phyloP scores from a whole-genome alignment of 1,140 invertebrate genomes.

The Gryon sp. region DNA sequence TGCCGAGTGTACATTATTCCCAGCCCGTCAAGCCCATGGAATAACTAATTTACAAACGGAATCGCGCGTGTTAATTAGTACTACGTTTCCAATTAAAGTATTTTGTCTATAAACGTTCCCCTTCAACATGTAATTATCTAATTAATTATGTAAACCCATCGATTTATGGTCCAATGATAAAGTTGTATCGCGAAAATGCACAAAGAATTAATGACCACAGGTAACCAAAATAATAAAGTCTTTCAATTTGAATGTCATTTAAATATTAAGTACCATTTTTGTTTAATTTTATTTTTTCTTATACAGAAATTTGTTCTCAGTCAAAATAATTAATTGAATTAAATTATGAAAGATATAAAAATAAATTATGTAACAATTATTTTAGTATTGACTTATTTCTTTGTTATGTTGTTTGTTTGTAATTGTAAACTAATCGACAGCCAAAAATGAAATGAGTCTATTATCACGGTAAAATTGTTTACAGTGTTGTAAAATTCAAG shows the following conservation, averaged over 20 bases:
- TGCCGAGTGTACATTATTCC: constrained; percentile 2
- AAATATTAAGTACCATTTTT: neutral
- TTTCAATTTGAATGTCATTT: constrained; percentile 15
- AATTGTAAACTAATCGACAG: too few relatives aligned
- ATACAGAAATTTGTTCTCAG: too few relatives aligned
- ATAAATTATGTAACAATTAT: too few relatives aligned
- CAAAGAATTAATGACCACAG: neutral
- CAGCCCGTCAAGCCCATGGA: neutral
- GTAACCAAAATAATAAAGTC: neutral
- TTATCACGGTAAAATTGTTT: too few relatives aligned
- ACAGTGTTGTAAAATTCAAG: too few relatives aligned
- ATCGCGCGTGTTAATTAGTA: constrained; percentile 22
- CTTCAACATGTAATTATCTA: constrained; percentile 11
- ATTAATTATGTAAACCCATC: constrained; percentile 28
- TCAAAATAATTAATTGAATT: too few relatives aligned
- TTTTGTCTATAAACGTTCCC: constrained; percentile 22
- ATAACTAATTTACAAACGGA: constrained; percentile 22
- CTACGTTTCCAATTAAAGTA: constrained; percentile 27
- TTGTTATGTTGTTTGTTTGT: too few relatives aligned
- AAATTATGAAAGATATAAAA: too few relatives aligned
- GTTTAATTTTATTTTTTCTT: too few relatives aligned
- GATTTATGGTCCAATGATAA: constrained; percentile 7
- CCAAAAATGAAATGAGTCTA: too few relatives aligned
- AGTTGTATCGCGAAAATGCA: neutral
- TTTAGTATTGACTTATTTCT: too few relatives aligned